phyloP scores from a whole-genome alignment of 1,140 invertebrate species.

The Caerostris extrusa region DNA sequence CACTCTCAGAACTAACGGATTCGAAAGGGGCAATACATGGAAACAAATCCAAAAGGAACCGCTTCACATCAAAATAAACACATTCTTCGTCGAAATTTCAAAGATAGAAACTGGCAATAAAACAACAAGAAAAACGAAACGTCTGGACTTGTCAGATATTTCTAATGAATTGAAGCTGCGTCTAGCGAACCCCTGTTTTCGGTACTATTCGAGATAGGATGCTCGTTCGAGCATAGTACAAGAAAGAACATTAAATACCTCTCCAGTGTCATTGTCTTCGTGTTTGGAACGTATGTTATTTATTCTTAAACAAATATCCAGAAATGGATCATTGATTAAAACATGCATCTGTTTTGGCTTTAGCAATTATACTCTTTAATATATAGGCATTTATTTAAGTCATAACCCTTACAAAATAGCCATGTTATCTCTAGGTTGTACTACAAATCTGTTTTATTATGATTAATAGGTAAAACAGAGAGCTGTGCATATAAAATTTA shows the following conservation, averaged over 20 bases:
- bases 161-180: slow-evolving; percentile 61
- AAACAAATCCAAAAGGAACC: slow-evolving; percentile 43
- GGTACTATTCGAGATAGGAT: slow-evolving; percentile 12
- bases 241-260: slow-evolving; percentile 49
- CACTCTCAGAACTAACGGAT: slow-evolving; percentile 41
- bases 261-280: slow-evolving; percentile 5
- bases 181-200: slow-evolving; percentile 25
- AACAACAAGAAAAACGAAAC: slow-evolving; percentile 52
- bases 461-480: no score
- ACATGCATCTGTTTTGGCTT: background rate
- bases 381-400: no score
- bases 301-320: background rate
- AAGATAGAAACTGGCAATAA: background rate
- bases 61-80: slow-evolving; percentile 42
- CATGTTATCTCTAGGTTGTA: no score
- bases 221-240: slow-evolving; percentile 21
- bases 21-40: background rate
- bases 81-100: slow-evolving; percentile 21
- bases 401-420: no score
- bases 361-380: no score
- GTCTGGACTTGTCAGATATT: slow-evolving; percentile 65
- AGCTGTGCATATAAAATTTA: no score
- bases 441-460: no score
- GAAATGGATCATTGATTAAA: slow-evolving; percentile 10
- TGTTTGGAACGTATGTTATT: background rate